These are phyloP conservation scores for Chauna torquata DNA, from an alignment of 2,113 vertebrate genomes.

Conservation along the genomic window DNA sequence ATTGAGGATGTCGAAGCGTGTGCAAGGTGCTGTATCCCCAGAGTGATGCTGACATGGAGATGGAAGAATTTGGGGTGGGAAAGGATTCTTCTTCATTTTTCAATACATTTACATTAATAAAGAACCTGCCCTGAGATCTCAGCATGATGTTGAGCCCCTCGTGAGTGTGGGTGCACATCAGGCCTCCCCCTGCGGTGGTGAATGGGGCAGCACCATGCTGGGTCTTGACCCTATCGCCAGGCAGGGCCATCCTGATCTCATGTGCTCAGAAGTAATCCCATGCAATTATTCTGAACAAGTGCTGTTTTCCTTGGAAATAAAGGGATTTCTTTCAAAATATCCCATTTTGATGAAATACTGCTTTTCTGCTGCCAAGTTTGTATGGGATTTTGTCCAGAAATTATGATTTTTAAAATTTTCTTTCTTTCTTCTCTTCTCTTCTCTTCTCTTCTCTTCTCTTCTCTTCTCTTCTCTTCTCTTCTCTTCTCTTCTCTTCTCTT, in stretches of 20 bases:
- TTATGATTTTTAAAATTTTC: not conserved
- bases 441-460: no score
- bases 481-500: no score
- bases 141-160: not conserved
- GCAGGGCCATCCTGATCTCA: not conserved
- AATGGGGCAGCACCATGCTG: not conserved
- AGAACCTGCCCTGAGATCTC: not conserved
- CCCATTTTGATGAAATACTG: conserved; percentile 35
- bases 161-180: not conserved
- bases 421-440: no score
- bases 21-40: not conserved
- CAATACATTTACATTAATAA: not conserved
- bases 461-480: no score
- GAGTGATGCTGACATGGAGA: not conserved
- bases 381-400: conserved; percentile 19
- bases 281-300: conserved; percentile 16
- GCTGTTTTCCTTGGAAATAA: conserved; percentile 51
- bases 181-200: not conserved
- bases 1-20: fast-evolving
- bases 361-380: conserved; percentile 20
- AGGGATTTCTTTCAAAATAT: conserved; percentile 31
- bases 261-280: conserved; percentile 20
- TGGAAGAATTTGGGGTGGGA: not conserved
- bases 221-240: not conserved
- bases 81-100: not conserved